Percentiles rank a stretch among this genome's conserved stretches.
phyloP scores from a whole-genome alignment of 1,140 invertebrate species.

The Drosophila varians region DNA sequence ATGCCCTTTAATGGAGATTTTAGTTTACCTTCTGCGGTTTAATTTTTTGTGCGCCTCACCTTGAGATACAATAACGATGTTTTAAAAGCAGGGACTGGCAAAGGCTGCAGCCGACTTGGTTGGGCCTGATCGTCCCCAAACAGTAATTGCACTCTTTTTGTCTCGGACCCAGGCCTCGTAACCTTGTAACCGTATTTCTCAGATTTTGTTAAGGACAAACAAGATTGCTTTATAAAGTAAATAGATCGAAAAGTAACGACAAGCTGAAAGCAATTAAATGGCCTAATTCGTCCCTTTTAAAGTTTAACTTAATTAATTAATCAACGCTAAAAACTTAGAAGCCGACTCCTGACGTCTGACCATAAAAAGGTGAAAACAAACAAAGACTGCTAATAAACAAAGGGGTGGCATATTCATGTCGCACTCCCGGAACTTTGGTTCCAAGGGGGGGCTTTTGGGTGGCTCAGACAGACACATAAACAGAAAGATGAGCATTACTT shows the following conservation, averaged over 20 bases:
- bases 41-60: constrained; percentile 22
- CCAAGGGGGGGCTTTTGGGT: too few relatives aligned
- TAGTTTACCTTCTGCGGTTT: constrained; percentile 15
- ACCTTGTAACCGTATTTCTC: constrained; percentile 10
- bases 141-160: constrained; percentile 30
- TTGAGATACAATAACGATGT: constrained; percentile 20
- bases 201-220: constrained; percentile 2
- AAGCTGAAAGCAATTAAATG: not conserved
- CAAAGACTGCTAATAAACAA: constrained; percentile 26
- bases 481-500: too few relatives aligned
- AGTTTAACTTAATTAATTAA: too few relatives aligned
- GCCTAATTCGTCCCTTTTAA: too few relatives aligned
- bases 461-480: too few relatives aligned
- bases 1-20: constrained; percentile 46
- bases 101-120: constrained; percentile 18
- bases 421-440: constrained; percentile 2
- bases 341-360: constrained; percentile 30
- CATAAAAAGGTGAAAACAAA: constrained; percentile 37
- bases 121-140: constrained; percentile 9
- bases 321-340: constrained; percentile 11
- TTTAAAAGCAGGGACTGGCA: not conserved
- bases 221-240: constrained; percentile 4
- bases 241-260: not conserved
- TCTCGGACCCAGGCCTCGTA: constrained; percentile 2
- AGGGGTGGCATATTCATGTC: constrained; percentile 6